phyloP scores from a whole-genome alignment of 30 jellyfish, hydroid and myxozoan species.

The Chironex yamaguchii region DNA sequence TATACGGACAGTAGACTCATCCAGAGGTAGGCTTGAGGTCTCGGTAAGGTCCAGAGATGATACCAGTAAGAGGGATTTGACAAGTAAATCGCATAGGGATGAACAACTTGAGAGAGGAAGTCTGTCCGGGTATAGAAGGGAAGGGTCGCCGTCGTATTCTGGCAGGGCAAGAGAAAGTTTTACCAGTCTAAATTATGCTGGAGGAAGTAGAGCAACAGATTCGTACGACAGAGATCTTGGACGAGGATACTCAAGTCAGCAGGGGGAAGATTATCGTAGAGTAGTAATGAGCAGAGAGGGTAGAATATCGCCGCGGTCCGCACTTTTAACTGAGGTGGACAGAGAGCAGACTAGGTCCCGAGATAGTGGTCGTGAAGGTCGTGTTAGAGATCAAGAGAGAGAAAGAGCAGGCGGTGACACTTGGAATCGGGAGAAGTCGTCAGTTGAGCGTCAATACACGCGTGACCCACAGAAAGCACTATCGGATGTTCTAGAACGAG shows the following conservation, averaged over 20 bases:
- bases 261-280: constrained; percentile 54
- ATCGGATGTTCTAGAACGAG: constrained; percentile 92
- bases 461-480: constrained; percentile 90
- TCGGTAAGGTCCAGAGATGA: neutral
- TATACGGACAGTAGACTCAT: neutral
- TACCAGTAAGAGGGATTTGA: neutral
- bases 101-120: constrained; percentile 41
- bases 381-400: constrained; percentile 67
- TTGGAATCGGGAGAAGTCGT: constrained; percentile 10
- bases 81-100: neutral
- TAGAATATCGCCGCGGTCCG: constrained; percentile 27
- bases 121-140: constrained; percentile 23
- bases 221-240: constrained; percentile 26
- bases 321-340: neutral
- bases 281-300: constrained; percentile 62
- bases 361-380: constrained; percentile 17
- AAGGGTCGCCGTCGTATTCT: constrained; percentile 33
- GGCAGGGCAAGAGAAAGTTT: constrained; percentile 75
- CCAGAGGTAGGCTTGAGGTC: neutral
- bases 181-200: constrained; percentile 33
- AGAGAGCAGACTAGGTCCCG: constrained; percentile 38
- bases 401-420: constrained; percentile 75
- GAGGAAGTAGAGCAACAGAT: constrained; percentile 49
- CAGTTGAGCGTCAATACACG: constrained; percentile 55
- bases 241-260: constrained; percentile 11